Conservation (phyloP, 2,888 invertebrate genomes). For the Minunthozetes semirufus region DNA sequence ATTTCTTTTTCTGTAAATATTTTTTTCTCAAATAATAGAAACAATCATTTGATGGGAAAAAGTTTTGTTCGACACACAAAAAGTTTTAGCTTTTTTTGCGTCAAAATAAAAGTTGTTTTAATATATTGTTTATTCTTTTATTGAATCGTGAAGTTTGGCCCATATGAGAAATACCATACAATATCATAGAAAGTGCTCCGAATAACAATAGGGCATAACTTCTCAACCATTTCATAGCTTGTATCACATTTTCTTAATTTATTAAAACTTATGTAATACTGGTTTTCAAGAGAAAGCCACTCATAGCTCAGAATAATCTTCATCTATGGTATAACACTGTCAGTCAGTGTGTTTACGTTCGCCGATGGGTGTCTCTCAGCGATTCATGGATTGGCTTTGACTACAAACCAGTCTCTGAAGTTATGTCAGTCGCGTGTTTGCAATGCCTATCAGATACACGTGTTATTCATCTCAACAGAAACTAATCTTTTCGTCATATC, state of each 20-base stretch:
- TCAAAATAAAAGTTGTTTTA: constrained; percentile 4
- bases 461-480: neutral
- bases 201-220: neutral
- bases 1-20: constrained; percentile 17
- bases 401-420: neutral
- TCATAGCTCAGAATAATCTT: neutral
- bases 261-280: constrained; percentile 1
- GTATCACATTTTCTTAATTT: constrained; percentile 8
- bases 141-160: constrained; percentile 26
- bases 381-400: neutral
- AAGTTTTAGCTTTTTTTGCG: constrained; percentile 4
- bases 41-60: neutral
- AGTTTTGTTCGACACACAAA: neutral
- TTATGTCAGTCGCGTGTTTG: constrained; percentile 22
- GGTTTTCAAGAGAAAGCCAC: neutral
- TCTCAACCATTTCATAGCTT: constrained; percentile 12
- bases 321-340: neutral
- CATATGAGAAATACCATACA: neutral
- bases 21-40: neutral
- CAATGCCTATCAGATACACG: constrained; percentile 17
- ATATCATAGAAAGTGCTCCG: neutral
- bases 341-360: neutral
- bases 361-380: constrained; percentile 19
- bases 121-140: constrained; percentile 8
- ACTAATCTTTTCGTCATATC: neutral